These are phyloP conservation scores for Hylia prasina DNA, from an alignment of 2,113 vertebrate genomes.

Conservation along the genomic window DNA sequence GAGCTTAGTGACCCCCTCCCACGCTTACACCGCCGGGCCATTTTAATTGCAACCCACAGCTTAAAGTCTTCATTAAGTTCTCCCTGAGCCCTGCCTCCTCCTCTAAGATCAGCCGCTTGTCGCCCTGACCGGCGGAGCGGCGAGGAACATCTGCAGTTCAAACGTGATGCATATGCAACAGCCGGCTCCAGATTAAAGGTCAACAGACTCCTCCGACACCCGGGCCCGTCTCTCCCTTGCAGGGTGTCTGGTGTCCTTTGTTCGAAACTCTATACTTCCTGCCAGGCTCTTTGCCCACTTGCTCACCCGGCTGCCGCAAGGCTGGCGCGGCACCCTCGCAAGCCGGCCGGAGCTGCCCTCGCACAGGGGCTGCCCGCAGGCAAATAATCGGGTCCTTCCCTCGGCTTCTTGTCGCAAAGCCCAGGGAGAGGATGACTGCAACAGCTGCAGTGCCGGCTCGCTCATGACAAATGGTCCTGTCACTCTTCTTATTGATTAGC, in stretches of 20 bases:
- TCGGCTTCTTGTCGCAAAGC: conserved; percentile 13
- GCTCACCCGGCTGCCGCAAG: background rate
- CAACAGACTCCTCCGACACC: conserved; percentile 51
- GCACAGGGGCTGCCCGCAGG: background rate
- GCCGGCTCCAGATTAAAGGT: conserved; percentile 50
- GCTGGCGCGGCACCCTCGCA: background rate
- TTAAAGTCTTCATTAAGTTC: conserved; percentile 57
- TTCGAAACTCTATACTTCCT: conserved; percentile 30
- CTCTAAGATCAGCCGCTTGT: conserved; percentile 54
- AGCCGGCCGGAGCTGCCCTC: background rate
- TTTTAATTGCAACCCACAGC: conserved; percentile 29
- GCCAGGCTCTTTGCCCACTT: background rate
- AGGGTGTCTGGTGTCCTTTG: conserved; percentile 25
- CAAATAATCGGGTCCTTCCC: background rate
- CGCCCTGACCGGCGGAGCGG: conserved; percentile 46
- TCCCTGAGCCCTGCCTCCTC: background rate
- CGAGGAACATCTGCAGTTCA: conserved; percentile 69
- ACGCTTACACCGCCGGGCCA: background rate
- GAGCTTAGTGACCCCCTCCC: background rate
- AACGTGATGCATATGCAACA: conserved; percentile 51
- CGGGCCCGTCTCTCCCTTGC: background rate
- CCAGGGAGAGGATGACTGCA: conserved; percentile 41
- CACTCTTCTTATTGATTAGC: conserved; percentile 82
- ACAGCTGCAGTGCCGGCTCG: conserved; percentile 74
- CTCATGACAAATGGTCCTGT: conserved; percentile 81